Conservation (phyloP, 2,888 invertebrate genomes). For the Cryptus armator region DNA sequence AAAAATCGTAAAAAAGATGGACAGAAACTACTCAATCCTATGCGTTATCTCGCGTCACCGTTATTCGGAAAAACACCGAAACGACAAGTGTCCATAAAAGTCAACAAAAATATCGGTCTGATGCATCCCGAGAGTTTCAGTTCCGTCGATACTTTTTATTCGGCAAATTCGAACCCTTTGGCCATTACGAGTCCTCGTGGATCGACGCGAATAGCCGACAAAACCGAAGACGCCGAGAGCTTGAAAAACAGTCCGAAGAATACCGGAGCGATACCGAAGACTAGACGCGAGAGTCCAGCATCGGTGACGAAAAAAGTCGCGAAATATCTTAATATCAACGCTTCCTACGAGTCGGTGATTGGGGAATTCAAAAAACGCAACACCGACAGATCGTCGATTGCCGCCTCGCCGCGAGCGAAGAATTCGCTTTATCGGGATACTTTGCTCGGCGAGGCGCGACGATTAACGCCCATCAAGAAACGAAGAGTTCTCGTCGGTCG, state of each 20-base stretch:
- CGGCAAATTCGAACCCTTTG: slow-evolving; percentile 39
- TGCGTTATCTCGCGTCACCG: slow-evolving; percentile 49
- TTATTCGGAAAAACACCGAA: slow-evolving; percentile 64
- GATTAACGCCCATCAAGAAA: slow-evolving; percentile 71
- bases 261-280: slow-evolving; percentile 45
- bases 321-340: slow-evolving; percentile 18
- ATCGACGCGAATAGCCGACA: neutral
- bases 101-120: slow-evolving; percentile 44
- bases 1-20: slow-evolving; percentile 38
- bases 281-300: slow-evolving; percentile 23
- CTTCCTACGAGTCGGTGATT: slow-evolving; percentile 57
- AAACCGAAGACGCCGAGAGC: neutral
- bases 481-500: slow-evolving; percentile 74
- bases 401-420: slow-evolving; percentile 12
- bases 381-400: slow-evolving; percentile 20
- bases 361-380: slow-evolving; percentile 58
- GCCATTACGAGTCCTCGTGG: neutral
- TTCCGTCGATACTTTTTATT: slow-evolving; percentile 57
- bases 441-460: slow-evolving; percentile 68
- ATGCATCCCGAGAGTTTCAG: slow-evolving; percentile 47
- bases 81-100: slow-evolving; percentile 54
- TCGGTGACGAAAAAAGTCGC: slow-evolving; percentile 27
- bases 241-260: slow-evolving; percentile 7
- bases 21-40: neutral
- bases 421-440: slow-evolving; percentile 57